phyloP scores from a whole-genome alignment of 2,797 vertebrate species.

The Gambusia yucatana region DNA sequence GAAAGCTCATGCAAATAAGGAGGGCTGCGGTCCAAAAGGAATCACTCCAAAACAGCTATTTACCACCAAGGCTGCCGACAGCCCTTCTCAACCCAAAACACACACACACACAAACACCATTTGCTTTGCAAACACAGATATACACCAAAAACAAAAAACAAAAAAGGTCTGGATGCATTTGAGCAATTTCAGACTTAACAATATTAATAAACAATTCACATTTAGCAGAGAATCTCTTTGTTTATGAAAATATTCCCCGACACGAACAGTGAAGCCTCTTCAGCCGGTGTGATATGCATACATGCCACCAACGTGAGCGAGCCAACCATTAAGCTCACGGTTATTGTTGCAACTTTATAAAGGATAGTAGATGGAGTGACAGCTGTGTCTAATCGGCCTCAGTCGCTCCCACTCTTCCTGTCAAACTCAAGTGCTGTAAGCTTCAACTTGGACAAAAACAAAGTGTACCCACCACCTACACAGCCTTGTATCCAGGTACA shows the following conservation, averaged over 20 bases:
- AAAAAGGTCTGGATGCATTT: background rate
- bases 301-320: constrained; percentile 63
- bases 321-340: constrained; percentile 54
- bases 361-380: constrained; percentile 71
- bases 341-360: constrained; percentile 69
- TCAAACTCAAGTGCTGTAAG: constrained; percentile 79
- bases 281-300: constrained; percentile 41
- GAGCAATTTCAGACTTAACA: background rate
- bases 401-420: constrained; percentile 72
- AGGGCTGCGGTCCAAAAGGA: constrained; percentile 38
- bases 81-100: constrained; percentile 13
- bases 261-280: constrained; percentile 15
- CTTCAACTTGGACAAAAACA: constrained; percentile 75
- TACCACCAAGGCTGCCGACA: constrained; percentile 13
- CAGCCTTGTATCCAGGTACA: constrained; percentile 58
- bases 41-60: constrained; percentile 41
- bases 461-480: constrained; percentile 63
- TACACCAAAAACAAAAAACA: constrained; percentile 4
- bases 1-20: constrained; percentile 38
- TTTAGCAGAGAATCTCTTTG: constrained; percentile 24
- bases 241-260: constrained; percentile 30
- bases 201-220: constrained; percentile 20
- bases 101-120: constrained; percentile 12
- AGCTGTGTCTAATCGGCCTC: constrained; percentile 83
- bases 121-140: constrained; percentile 16